phyloP scores from a whole-genome alignment of 1,140 invertebrate genomes.

The Drosophila quadrilineata region DNA sequence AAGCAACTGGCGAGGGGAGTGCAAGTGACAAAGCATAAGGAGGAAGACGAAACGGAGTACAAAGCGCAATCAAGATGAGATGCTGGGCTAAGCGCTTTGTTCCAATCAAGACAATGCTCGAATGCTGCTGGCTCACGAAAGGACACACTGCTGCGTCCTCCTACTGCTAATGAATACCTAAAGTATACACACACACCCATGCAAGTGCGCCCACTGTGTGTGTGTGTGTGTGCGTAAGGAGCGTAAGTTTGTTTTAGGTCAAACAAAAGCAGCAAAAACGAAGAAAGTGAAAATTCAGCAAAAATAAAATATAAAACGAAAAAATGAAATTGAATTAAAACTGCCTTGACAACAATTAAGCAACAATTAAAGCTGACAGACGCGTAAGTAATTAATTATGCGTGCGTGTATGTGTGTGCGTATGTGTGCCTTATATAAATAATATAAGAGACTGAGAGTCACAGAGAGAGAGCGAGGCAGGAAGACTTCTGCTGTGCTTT shows the following conservation, averaged over 20 bases:
- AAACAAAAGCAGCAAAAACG: conserved; percentile 33
- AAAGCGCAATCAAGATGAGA: conserved; percentile 8
- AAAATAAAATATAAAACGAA: neutral
- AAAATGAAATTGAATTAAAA: conserved; percentile 34
- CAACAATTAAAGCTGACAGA: conserved; percentile 20
- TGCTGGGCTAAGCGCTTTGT: conserved; percentile 20
- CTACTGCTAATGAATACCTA: conserved; percentile 44
- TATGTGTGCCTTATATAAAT: conserved; percentile 24
- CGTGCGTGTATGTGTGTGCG: neutral
- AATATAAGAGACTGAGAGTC: neutral
- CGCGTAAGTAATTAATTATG: conserved; percentile 38
- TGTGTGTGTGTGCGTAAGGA: neutral
- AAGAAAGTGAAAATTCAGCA: neutral
- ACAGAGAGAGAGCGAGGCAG: no score
- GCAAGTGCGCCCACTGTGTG: neutral
- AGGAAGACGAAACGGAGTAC: conserved; percentile 7
- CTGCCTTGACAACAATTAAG: neutral
- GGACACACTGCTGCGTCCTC: conserved; percentile 30
- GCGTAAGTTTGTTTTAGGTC: conserved; percentile 43
- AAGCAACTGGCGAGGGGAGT: no score
- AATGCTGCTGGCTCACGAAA: no score
- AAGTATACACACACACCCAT: conserved; percentile 12
- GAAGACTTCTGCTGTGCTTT: neutral
- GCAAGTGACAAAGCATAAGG: no score
- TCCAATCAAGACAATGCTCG: conserved; percentile 18